These are phyloP conservation scores for Dolichallabes microphthalmus DNA, from an alignment of 2,113 vertebrate species.

Conservation along the genomic window DNA sequence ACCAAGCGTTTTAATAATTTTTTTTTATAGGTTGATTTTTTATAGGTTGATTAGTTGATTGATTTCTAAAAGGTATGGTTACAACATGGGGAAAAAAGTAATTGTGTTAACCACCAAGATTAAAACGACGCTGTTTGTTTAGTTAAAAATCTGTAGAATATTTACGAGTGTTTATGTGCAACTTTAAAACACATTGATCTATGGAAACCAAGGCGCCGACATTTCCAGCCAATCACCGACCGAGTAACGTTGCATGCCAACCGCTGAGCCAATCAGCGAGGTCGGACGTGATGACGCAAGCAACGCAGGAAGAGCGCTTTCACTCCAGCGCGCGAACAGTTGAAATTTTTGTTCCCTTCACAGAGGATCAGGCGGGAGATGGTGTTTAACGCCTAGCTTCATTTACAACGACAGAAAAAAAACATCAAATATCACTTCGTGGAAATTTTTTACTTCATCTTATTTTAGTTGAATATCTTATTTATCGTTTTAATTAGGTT, in stretches of 20 bases:
- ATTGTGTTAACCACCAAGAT: not conserved
- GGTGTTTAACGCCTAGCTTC: not conserved
- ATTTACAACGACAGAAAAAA: too few species aligned
- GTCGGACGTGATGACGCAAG: constrained; percentile 54
- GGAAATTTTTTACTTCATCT: not conserved
- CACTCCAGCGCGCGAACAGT: constrained; percentile 73
- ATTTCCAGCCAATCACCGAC: constrained; percentile 27
- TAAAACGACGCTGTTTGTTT: too few species aligned
- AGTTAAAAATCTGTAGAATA: not conserved
- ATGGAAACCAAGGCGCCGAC: not conserved
- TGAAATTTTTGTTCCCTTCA: constrained; percentile 54
- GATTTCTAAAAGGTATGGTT: constrained; percentile 2
- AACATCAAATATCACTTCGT: not conserved
- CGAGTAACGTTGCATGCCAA: not conserved
- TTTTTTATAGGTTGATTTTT: not conserved
- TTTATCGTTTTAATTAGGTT: not conserved
- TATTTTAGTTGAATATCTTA: not conserved
- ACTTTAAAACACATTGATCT: not conserved
- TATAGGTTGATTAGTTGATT: not conserved
- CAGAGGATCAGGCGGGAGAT: constrained; percentile 68
- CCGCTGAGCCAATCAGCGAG: constrained; percentile 60
- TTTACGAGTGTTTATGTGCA: not conserved
- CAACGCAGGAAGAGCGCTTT: constrained; percentile 47
- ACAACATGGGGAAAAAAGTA: not conserved
- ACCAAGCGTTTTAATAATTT: too few species aligned